These are phyloP conservation scores for Dicranocentrus wangi DNA, from an alignment of 2,888 invertebrate species.

Conservation along the genomic window DNA sequence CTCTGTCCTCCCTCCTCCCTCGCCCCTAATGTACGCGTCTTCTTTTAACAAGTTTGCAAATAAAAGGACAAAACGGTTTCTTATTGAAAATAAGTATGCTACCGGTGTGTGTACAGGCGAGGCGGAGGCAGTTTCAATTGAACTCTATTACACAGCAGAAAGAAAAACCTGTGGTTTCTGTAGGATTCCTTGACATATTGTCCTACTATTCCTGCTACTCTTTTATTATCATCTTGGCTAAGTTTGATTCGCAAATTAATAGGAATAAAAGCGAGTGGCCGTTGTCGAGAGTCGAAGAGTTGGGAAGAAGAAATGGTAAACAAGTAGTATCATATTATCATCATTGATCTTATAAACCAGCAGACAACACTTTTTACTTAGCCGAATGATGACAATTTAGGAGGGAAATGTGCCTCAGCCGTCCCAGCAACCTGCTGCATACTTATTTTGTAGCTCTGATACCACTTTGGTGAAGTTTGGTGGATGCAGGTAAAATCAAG, in stretches of 20 bases:
- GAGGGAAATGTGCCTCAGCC: too few species aligned
- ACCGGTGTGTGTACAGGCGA: conserved; percentile 9
- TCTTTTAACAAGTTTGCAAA: conserved; percentile 34
- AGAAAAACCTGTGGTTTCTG: conserved; percentile 33
- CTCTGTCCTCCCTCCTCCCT: conserved; percentile 1
- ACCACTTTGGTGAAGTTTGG: too few species aligned
- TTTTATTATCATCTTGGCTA: neutral
- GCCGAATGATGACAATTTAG: too few species aligned
- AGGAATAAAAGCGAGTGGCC: conserved; percentile 12
- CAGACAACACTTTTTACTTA: too few species aligned
- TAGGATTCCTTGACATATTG: conserved; percentile 35
- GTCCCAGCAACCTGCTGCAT: too few species aligned
- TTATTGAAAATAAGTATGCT: conserved; percentile 30
- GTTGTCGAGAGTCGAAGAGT: neutral
- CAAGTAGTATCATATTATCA: too few species aligned
- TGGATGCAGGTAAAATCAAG: too few species aligned
- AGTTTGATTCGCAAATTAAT: conserved; percentile 22
- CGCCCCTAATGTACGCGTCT: neutral
- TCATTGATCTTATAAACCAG: too few species aligned
- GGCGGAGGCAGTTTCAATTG: too few species aligned
- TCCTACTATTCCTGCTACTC: conserved; percentile 15
- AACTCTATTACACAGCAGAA: conserved; percentile 29
- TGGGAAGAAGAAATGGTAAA: too few species aligned
- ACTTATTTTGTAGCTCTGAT: too few species aligned
- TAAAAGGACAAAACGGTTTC: conserved; percentile 35